These are phyloP conservation scores for Hippocampus kuda DNA, from an alignment of 2,797 vertebrate genomes.

Conservation along the genomic window DNA sequence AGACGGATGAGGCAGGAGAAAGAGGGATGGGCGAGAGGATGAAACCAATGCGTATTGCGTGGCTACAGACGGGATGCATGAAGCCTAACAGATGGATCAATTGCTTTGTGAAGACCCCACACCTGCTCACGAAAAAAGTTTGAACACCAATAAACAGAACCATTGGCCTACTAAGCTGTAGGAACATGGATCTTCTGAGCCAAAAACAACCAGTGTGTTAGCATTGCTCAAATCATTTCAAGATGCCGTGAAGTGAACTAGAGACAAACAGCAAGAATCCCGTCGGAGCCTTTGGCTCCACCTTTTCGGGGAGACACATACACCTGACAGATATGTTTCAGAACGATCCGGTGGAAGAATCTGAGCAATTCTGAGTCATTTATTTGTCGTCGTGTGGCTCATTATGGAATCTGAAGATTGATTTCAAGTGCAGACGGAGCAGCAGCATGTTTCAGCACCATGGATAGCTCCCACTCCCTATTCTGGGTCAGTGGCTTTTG, in stretches of 20 bases:
- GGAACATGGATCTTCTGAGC: too few species aligned
- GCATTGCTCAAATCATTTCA: too few species aligned
- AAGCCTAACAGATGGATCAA: neutral
- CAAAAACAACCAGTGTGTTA: too few species aligned
- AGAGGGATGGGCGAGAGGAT: neutral
- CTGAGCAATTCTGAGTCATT: neutral
- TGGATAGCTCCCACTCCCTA: neutral
- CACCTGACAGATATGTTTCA: slow-evolving; percentile 11
- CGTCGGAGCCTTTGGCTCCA: slow-evolving; percentile 2
- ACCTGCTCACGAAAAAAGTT: neutral
- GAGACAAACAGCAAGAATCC: neutral
- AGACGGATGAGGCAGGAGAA: neutral
- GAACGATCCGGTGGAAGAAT: slow-evolving; percentile 3
- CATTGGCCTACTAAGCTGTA: too few species aligned
- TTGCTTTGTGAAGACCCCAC: neutral
- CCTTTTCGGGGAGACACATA: slow-evolving; percentile 17
- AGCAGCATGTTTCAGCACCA: slow-evolving; percentile 6
- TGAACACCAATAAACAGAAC: neutral
- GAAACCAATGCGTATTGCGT: neutral
- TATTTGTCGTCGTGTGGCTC: neutral
- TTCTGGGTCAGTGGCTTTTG: neutral
- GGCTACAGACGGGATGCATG: neutral
- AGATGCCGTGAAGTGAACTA: too few species aligned
- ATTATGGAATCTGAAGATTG: slow-evolving; percentile 7
- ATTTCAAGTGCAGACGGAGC: slow-evolving; percentile 1